A percentile compares a stretch with the other conserved stretches of the same genome.
Evolutionary conservation across 2,113 vertebrate genomes (phyloP).

Genomic region (Lagenorhynchus albirostris): DNA sequence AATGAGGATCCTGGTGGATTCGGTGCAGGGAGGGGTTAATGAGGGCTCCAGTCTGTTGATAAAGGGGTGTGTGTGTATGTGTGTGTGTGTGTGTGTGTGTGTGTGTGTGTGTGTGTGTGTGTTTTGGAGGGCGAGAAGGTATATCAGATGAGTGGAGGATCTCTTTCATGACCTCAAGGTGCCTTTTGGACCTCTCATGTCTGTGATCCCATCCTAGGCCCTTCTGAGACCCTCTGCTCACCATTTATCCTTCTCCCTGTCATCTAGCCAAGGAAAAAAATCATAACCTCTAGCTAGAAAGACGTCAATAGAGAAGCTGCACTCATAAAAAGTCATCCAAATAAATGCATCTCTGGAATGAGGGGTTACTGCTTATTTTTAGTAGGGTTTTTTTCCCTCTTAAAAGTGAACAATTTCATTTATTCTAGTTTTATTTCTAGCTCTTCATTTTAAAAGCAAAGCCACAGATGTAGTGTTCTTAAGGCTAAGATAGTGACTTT

Average conservation of each 20-base stretch:
- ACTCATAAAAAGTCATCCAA: neutral
- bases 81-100: too few relatives aligned
- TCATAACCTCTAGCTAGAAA: neutral
- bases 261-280: neutral
- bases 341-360: neutral
- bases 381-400: neutral
- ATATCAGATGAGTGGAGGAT: neutral
- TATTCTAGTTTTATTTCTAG: neutral
- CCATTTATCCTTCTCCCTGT: neutral
- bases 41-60: neutral
- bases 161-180: neutral
- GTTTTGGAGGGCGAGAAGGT: neutral
- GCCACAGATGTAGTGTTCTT: neutral
- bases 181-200: neutral
- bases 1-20: fast-evolving
- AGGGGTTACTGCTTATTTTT: constrained; percentile 10
- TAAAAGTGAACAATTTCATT: neutral
- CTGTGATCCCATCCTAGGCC: neutral
- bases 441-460: neutral
- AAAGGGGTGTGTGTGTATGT: neutral
- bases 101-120: neutral
- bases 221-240: neutral
- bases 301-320: neutral
- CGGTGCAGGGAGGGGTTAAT: neutral
- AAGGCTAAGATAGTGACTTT: neutral